A percentile compares a stretch with the other conserved stretches of the same genome.
Evolutionary conservation across 2,888 invertebrate species (phyloP).

Genomic region (Mimas tiliae): DNA sequence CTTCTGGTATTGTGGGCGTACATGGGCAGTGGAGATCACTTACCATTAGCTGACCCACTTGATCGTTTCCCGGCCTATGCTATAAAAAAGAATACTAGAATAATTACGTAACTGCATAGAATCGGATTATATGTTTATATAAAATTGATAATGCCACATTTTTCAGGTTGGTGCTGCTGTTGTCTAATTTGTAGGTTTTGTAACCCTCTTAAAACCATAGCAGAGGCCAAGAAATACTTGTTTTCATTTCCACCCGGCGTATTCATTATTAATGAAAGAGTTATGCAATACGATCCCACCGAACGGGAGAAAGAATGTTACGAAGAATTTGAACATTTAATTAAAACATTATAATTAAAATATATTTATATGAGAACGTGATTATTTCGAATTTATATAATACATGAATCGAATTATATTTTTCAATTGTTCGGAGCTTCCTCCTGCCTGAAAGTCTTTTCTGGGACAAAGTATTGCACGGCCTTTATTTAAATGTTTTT

Average conservation of each 20-base stretch:
- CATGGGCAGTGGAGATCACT: too few species aligned
- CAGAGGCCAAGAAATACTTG: slow-evolving; percentile 82
- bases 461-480: too few species aligned
- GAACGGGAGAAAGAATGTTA: slow-evolving; percentile 83
- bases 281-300: slow-evolving; percentile 80
- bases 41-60: too few species aligned
- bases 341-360: slow-evolving; percentile 72
- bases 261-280: slow-evolving; percentile 59
- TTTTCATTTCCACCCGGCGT: slow-evolving; percentile 84
- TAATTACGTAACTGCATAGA: slow-evolving; percentile 13
- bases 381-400: too few species aligned
- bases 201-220: slow-evolving; percentile 81
- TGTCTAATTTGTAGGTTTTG: slow-evolving; percentile 85
- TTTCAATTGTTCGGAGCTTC: too few species aligned
- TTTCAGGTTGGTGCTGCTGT: slow-evolving; percentile 87
- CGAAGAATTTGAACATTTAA: slow-evolving; percentile 81
- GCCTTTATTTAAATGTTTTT: too few species aligned
- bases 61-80: too few species aligned
- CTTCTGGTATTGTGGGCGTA: too few species aligned
- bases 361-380: background rate
- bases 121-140: too few species aligned
- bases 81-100: too few species aligned
- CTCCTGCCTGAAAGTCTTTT: too few species aligned
- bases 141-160: slow-evolving; percentile 27
- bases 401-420: too few species aligned